Evolutionary conservation across 1,140 invertebrate species (phyloP).

Genomic region (Sycophila sp.): DNA sequence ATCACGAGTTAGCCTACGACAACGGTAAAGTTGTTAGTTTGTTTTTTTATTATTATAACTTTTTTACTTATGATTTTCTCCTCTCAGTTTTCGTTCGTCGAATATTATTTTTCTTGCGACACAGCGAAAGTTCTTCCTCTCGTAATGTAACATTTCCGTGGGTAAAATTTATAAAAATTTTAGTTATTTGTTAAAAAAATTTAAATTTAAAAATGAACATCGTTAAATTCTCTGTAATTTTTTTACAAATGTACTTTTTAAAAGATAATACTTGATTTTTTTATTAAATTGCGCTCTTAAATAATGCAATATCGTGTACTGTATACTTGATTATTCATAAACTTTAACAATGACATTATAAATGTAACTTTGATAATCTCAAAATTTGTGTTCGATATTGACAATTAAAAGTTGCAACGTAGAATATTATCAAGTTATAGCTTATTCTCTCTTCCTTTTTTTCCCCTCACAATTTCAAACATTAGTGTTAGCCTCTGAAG

Average conservation of each 20-base stretch:
- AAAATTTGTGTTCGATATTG: not conserved
- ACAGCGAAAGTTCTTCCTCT: too few relatives aligned
- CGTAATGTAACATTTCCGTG: constrained; percentile 7
- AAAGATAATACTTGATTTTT: constrained; percentile 17
- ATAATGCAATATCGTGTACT: constrained; percentile 3
- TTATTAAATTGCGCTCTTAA: constrained; percentile 3
- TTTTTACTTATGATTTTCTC: constrained; percentile 1
- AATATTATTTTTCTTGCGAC: too few relatives aligned
- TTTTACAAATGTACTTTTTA: constrained; percentile 6
- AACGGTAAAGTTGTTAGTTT: constrained; percentile 30
- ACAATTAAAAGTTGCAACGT: constrained; percentile 27
- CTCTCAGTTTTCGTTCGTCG: too few relatives aligned
- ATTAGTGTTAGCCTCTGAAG: not conserved
- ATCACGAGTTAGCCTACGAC: constrained; percentile 54
- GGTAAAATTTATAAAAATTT: constrained; percentile 17
- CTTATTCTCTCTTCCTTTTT: not conserved
- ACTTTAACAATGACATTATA: constrained; percentile 25
- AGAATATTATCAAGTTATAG: not conserved
- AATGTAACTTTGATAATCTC: constrained; percentile 20
- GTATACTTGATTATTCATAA: constrained; percentile 18
- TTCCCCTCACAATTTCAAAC: too few relatives aligned
- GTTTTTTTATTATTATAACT: too few relatives aligned
- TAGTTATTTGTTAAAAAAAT: not conserved
- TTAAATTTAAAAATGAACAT: too few relatives aligned
- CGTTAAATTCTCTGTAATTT: too few relatives aligned